A percentile compares a stretch with the other conserved stretches of the same genome.
phyloP scores from a whole-genome alignment of 2,113 vertebrate genomes.

The Anolis sagrei region DNA sequence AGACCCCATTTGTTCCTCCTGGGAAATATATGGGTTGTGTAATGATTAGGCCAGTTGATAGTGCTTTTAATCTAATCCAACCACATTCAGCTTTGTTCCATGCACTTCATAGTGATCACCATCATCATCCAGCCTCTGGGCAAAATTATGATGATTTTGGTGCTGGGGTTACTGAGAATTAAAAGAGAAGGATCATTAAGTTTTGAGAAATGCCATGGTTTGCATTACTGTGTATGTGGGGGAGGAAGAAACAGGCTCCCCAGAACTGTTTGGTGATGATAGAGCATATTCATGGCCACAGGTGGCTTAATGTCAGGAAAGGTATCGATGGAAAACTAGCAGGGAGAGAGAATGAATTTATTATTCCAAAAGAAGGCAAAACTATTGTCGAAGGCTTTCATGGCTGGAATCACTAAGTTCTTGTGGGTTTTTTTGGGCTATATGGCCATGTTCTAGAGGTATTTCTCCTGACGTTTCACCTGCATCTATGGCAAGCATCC shows the following conservation, averaged over 20 bases:
- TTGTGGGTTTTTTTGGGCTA: no score
- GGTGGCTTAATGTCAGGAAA: neutral
- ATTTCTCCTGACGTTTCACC: no score
- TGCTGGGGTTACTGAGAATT: neutral
- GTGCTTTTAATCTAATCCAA: conserved; percentile 44
- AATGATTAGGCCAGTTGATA: conserved; percentile 70
- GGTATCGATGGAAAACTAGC: neutral
- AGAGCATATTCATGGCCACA: neutral
- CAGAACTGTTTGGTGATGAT: neutral
- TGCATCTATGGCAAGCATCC: no score
- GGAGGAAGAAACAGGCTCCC: neutral
- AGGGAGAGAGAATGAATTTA: neutral
- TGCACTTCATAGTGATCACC: neutral
- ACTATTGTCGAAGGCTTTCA: no score
- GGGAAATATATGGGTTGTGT: conserved; percentile 70
- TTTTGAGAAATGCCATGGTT: neutral
- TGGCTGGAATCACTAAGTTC: no score
- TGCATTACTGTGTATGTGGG: neutral
- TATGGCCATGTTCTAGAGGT: no score
- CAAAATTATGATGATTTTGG: neutral
- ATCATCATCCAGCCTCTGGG: conserved; percentile 3
- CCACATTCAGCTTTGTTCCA: neutral
- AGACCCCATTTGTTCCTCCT: conserved; percentile 69
- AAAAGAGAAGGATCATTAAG: neutral
- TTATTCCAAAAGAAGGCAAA: neutral